Base-by-base conservation (phyloP, 2,888 invertebrate species). In the Pristionchus exspectatus region DNA sequence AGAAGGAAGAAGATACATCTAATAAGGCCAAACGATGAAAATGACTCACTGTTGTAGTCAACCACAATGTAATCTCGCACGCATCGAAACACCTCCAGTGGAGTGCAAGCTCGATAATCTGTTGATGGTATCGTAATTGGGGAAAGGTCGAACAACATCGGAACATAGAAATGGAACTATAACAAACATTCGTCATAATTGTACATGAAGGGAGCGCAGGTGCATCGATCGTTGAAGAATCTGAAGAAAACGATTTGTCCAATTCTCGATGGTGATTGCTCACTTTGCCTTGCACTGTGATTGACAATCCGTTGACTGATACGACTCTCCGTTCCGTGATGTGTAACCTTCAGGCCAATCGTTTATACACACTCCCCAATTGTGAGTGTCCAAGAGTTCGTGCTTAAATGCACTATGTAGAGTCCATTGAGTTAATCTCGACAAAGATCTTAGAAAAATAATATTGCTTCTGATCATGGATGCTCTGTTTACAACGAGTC, bases 131-230 rank as follows among this genome's bases (percentile, higher is more conserved):
- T 69, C 69, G 69, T n/a, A 33, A 30, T 50, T 50, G 16, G 10
- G 69, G 18, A 72, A 33, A 33, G 27, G 33, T 33, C 9, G 14
- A n/a, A 24, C 21, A 63, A 5, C 63, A 63, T 63, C 63, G 63
- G 38, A 74, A 33, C 38, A 10, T 24, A 74, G 7, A 38, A 77
- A n/a, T 21, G 9, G 14, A 74, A 69, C 44, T 3, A 50, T 50
- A 81, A 90, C 74, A 85, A 74, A 91, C 91, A 90, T 69, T 84
- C 84, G 4, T 90, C 85, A 33, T 90, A 77, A 44, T 92, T 91
- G 90, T 92, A 93, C 27, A 91, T 91, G 69, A 92, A 92, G 16
- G 93, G 93, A 30, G 90, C 88, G 83, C 93, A 93, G 18, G 90
- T 90, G 77, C 93, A 93, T 1, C 87, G 90, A 10, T 91, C 89